Percentiles rank a stretch among this genome's conserved stretches.
Evolutionary conservation across 1,140 invertebrate species (phyloP).

Genomic region (Ceratosolen solmsi): DNA sequence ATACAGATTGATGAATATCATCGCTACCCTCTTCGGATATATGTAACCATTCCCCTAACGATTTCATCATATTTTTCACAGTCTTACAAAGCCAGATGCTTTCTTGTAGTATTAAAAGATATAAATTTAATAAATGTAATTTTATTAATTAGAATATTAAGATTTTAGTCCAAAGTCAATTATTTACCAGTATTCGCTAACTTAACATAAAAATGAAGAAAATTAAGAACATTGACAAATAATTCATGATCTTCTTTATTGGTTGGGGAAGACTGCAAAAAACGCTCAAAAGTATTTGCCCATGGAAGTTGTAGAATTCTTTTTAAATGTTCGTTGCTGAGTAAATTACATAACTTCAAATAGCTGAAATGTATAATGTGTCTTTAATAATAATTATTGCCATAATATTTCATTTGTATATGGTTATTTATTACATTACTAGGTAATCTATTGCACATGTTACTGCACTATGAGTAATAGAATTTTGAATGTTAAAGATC

Average conservation of each 20-base stretch:
- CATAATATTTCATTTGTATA: background rate
- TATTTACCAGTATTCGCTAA: slow-evolving; percentile 54
- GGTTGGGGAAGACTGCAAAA: slow-evolving; percentile 76
- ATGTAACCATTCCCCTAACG: slow-evolving; percentile 61
- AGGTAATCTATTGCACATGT: slow-evolving; percentile 73
- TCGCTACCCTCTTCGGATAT: slow-evolving; percentile 60
- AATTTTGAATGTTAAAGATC: slow-evolving; percentile 77
- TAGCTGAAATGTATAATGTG: slow-evolving; percentile 56
- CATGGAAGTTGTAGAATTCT: slow-evolving; percentile 75
- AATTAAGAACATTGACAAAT: slow-evolving; percentile 75
- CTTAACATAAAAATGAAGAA: slow-evolving; percentile 73
- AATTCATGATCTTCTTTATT: slow-evolving; percentile 76
- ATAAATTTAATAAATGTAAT: background rate
- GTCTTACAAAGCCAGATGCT: slow-evolving; percentile 59
- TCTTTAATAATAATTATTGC: background rate
- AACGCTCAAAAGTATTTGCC: slow-evolving; percentile 76
- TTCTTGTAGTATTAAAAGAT: slow-evolving; percentile 51
- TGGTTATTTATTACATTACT: slow-evolving; percentile 71
- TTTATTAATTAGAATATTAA: background rate
- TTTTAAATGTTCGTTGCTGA: slow-evolving; percentile 57
- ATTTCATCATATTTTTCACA: slow-evolving; percentile 65
- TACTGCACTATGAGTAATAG: slow-evolving; percentile 76
- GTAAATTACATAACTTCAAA: slow-evolving; percentile 61
- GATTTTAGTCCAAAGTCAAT: background rate
- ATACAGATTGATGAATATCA: slow-evolving; percentile 64